Evolutionary conservation across 30 jellyfish, hydroid and myxozoan genomes (phyloP).

Genomic region (Aurelia sp.): DNA sequence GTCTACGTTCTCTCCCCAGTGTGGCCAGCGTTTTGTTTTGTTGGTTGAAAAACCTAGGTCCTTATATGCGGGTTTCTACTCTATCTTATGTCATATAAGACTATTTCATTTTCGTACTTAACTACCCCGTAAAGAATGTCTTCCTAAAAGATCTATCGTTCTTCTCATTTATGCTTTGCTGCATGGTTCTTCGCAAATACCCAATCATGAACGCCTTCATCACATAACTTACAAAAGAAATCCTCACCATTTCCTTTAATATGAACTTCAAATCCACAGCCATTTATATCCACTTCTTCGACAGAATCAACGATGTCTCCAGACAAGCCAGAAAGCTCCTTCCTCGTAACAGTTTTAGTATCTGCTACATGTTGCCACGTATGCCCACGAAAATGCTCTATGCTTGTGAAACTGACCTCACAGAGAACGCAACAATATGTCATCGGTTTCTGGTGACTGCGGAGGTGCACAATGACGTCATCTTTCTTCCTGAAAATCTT

Average conservation of each 20-base stretch:
- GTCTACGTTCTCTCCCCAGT: too few relatives aligned
- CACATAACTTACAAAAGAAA: constrained; percentile 18
- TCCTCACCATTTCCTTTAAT: constrained; percentile 11
- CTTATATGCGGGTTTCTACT: too few relatives aligned
- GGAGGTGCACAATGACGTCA: constrained; percentile 13
- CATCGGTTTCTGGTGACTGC: constrained; percentile 4
- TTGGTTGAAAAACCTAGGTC: too few relatives aligned
- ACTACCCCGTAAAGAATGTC: too few relatives aligned
- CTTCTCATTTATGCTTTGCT: background rate
- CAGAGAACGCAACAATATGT: constrained; percentile 28
- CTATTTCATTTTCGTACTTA: too few relatives aligned
- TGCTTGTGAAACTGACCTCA: constrained; percentile 6
- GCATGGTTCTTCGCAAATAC: constrained; percentile 22
- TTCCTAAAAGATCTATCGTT: too few relatives aligned
- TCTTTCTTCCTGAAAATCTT: constrained; percentile 6
- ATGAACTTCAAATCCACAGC: constrained; percentile 25
- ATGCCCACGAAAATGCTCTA: constrained; percentile 21
- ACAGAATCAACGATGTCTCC: background rate
- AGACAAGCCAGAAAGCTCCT: constrained; percentile 19
- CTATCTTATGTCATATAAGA: too few relatives aligned
- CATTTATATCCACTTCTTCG: constrained; percentile 3
- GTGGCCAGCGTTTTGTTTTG: too few relatives aligned
- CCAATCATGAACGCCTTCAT: constrained; percentile 6
- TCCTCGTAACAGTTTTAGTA: background rate
- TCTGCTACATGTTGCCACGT: background rate